A percentile compares a stretch with the other conserved stretches of the same genome.
These are phyloP conservation scores for Aspidapion aeneum DNA, from an alignment of 2,888 invertebrate genomes.

Conservation along the genomic window DNA sequence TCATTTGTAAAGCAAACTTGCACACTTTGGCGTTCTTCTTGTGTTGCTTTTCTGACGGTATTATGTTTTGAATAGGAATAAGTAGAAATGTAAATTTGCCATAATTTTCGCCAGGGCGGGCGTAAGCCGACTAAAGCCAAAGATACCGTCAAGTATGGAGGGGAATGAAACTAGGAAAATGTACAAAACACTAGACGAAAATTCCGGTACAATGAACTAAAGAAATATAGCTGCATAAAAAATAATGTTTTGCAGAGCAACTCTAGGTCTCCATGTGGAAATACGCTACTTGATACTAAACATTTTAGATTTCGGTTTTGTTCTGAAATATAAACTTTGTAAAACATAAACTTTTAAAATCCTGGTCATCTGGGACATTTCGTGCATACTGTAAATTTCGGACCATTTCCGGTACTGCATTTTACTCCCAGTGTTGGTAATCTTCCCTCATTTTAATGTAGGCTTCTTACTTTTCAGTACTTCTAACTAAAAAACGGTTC, in stretches of 20 bases:
- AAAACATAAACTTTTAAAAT: too few species aligned
- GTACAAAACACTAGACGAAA: not conserved
- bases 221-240: not conserved
- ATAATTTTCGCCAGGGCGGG: conserved; percentile 5
- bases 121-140: conserved; percentile 1
- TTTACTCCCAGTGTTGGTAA: too few species aligned
- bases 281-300: too few species aligned
- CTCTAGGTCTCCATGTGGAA: not conserved
- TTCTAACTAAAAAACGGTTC: too few species aligned
- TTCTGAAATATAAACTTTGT: too few species aligned
- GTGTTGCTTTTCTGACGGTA: conserved; percentile 16
- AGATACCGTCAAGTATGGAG: not conserved
- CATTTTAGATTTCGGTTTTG: too few species aligned
- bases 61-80: conserved; percentile 20
- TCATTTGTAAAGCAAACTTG: conserved; percentile 22
- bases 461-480: too few species aligned
- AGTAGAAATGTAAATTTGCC: conserved; percentile 16
- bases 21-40: conserved; percentile 19
- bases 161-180: too few species aligned
- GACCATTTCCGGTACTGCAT: too few species aligned
- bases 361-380: too few species aligned
- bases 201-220: conserved; percentile 1
- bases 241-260: not conserved
- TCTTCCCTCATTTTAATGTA: too few species aligned
- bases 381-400: too few species aligned